Evolutionary conservation across 2,113 vertebrate species (phyloP), one percentile per base, ranked within the genome.

Genomic region (Gymnocephalus cernua): DNA sequence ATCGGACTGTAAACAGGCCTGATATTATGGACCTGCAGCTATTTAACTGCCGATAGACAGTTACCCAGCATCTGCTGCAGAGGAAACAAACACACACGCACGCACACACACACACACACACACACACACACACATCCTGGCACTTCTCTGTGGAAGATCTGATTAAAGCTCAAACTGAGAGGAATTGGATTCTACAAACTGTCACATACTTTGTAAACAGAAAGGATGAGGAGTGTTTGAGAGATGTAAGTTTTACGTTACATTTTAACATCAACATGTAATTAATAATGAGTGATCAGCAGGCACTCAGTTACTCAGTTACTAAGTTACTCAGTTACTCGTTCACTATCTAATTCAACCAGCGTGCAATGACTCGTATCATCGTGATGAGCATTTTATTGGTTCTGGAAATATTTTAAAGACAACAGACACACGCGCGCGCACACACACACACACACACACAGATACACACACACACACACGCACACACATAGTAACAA

Each of bases 1-100:
- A 91, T 67, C 51, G 67, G 81, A 85, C 88, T 89, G 86, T 89
- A 93, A 94, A 93, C 91, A 91, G 86, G 79, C 69, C 80, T 54
- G 65, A 75, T 92, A 82, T 87, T 89, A 87, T 67, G 58, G 79
- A 90, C 87, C 90, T 92, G 88, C 79, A 89, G 88, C 84, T 75
- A 74, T 86, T 88, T 82, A 86, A 85, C 80, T 53, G 74, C 83
- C 54, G 76, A 79, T 74, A 66, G 66, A 79, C 59, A 56, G 76
- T 83, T 82, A 86, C 85, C 45, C 88, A 83, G 86, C 86, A 92
- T 88, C 82, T 81, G 80, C 78, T 86, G 56, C 45, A 38, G 80
- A 80, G 85, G 77, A 83, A 81, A 79, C 68, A 80, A 53, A 58
- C 72, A 47, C 56, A 73, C 70, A 59, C 68, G 61, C 47, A 64